Percentiles rank a stretch among this genome's conserved stretches.
Evolutionary conservation across 2,888 invertebrate species (phyloP).

Genomic region (Thecocarcelia acutangulata): DNA sequence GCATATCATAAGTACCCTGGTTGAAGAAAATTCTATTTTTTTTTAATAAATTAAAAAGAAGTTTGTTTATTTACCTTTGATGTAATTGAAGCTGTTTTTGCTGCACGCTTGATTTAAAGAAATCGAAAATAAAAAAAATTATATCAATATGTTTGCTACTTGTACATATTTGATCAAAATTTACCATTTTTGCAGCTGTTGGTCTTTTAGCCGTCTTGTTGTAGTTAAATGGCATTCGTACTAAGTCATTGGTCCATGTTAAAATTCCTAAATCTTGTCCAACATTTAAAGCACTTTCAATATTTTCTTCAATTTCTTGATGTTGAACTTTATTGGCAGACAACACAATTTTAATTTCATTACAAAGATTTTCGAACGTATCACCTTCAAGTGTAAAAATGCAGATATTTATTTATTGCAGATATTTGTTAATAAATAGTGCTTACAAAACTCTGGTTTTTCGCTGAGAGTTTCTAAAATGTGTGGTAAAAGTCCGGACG

Average conservation of each 20-base stretch:
- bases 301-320: slow-evolving; percentile 25
- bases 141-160: too few species aligned
- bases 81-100: too few species aligned
- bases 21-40: too few species aligned
- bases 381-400: slow-evolving; percentile 65
- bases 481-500: slow-evolving; percentile 62
- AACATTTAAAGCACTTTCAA: slow-evolving; percentile 62
- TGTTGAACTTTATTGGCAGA: slow-evolving; percentile 28
- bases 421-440: neutral
- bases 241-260: slow-evolving; percentile 53
- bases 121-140: too few species aligned
- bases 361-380: slow-evolving; percentile 67
- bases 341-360: slow-evolving; percentile 58
- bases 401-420: neutral
- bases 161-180: too few species aligned
- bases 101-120: too few species aligned
- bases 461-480: slow-evolving; percentile 64
- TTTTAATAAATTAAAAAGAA: too few species aligned
- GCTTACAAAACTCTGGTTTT: slow-evolving; percentile 67
- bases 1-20: neutral
- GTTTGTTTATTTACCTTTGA: too few species aligned
- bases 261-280: slow-evolving; percentile 69
- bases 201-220: neutral
- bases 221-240: slow-evolving; percentile 66
- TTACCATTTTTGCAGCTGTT: neutral